Evolutionary conservation across 2,797 vertebrate genomes (phyloP).

Genomic region (Lithobates sylvaticus): DNA sequence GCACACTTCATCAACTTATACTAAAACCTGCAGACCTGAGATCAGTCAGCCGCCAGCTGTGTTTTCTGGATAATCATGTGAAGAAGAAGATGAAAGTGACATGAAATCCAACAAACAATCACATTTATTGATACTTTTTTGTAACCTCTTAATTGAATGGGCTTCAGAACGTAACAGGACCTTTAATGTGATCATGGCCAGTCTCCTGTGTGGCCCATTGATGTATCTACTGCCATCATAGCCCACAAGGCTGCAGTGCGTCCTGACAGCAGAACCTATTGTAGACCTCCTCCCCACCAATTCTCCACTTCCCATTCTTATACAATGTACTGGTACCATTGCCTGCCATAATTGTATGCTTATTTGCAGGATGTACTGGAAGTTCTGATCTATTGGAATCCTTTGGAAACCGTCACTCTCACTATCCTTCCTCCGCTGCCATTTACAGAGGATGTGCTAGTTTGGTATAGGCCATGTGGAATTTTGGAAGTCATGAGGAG

Average conservation of each 20-base stretch:
- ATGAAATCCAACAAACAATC: background rate
- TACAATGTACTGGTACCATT: background rate
- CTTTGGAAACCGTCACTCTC: too few relatives aligned
- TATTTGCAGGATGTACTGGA: too few relatives aligned
- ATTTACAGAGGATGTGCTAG: too few relatives aligned
- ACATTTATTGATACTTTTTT: background rate
- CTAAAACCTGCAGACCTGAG: conserved; percentile 11
- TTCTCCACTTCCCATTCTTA: background rate
- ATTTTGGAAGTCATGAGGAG: too few relatives aligned
- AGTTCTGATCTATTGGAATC: too few relatives aligned
- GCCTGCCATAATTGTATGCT: too few relatives aligned
- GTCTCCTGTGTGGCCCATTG: too few relatives aligned
- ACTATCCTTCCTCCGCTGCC: too few relatives aligned
- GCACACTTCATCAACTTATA: conserved; percentile 12
- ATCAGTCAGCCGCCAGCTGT: conserved; percentile 13
- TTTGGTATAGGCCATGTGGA: too few relatives aligned
- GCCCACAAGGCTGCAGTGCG: background rate
- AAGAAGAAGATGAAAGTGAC: conserved; percentile 17
- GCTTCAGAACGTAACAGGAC: background rate
- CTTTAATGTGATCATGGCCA: background rate
- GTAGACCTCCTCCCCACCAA: background rate
- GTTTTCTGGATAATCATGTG: conserved; percentile 22
- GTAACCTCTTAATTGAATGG: background rate
- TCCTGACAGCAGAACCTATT: background rate
- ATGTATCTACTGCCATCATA: background rate